phyloP scores from a whole-genome alignment of 1,140 invertebrate species.

The Calephelis virginiensis region DNA sequence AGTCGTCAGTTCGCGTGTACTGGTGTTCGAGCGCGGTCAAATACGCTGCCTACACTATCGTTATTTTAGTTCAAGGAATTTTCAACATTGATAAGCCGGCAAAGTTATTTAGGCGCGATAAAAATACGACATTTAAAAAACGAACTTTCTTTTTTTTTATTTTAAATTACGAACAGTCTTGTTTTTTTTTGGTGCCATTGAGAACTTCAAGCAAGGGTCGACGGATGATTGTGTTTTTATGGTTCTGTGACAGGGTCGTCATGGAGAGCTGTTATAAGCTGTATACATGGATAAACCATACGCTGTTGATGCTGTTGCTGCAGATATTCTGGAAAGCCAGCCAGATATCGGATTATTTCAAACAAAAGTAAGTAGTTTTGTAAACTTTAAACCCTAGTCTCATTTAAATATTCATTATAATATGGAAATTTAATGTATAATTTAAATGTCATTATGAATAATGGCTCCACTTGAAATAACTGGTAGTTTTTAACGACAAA shows the following conservation, averaged over 20 bases:
- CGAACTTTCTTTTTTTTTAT: not conserved
- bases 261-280: slow-evolving; percentile 73
- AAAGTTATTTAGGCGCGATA: slow-evolving; percentile 28
- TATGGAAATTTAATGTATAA: not conserved
- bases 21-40: slow-evolving; percentile 55
- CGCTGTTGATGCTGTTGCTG: slow-evolving; percentile 63
- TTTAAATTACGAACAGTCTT: slow-evolving; percentile 21
- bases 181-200: slow-evolving; percentile 1
- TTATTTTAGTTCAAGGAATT: slow-evolving; percentile 54
- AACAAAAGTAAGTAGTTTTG: slow-evolving; percentile 56
- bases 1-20: slow-evolving; percentile 66
- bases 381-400: slow-evolving; percentile 2
- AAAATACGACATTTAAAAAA: slow-evolving; percentile 19
- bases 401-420: slow-evolving; percentile 14
- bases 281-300: slow-evolving; percentile 70
- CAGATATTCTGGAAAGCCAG: slow-evolving; percentile 74
- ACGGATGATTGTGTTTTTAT: slow-evolving; percentile 67
- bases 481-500: no score
- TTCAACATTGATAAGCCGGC: slow-evolving; percentile 56
- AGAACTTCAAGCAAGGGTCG: slow-evolving; percentile 40
- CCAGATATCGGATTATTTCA: slow-evolving; percentile 70
- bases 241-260: slow-evolving; percentile 49
- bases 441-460: no score
- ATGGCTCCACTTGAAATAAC: no score
- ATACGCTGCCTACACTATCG: slow-evolving; percentile 37